phyloP scores from a whole-genome alignment of 2,888 invertebrate species.

The Clostera curtula region DNA sequence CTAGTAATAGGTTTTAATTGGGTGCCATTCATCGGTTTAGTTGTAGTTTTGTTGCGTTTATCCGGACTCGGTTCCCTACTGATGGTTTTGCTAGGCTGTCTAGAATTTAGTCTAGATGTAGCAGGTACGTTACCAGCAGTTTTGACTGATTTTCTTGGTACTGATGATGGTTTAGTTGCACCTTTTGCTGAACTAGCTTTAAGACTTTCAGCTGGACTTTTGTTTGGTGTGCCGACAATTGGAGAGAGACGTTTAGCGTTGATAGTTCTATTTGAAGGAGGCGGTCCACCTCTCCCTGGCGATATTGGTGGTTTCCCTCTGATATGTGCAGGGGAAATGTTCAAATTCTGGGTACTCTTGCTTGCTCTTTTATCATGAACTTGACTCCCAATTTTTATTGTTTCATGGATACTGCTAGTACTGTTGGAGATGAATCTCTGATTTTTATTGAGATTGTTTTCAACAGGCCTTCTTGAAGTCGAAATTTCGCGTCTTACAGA shows the following conservation, averaged over 20 bases:
- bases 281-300: slow-evolving; percentile 62
- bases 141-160: slow-evolving; percentile 44
- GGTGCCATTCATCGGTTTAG: slow-evolving; percentile 29
- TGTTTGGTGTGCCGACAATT: slow-evolving; percentile 67
- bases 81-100: slow-evolving; percentile 54
- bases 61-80: slow-evolving; percentile 63
- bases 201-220: slow-evolving; percentile 57
- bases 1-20: slow-evolving; percentile 40
- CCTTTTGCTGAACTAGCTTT: slow-evolving; percentile 51
- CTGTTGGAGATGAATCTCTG: slow-evolving; percentile 64
- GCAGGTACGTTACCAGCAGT: slow-evolving; percentile 52
- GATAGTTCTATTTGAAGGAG: slow-evolving; percentile 59
- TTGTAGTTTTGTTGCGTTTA: slow-evolving; percentile 41
- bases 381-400: slow-evolving; percentile 54
- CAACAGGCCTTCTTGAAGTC: slow-evolving; percentile 32
- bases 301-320: slow-evolving; percentile 67
- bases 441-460: slow-evolving; percentile 44
- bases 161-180: slow-evolving; percentile 39
- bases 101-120: slow-evolving; percentile 60
- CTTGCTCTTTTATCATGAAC: slow-evolving; percentile 55
- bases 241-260: slow-evolving; percentile 66
- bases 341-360: slow-evolving; percentile 60
- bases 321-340: slow-evolving; percentile 49
- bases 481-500: slow-evolving; percentile 27
- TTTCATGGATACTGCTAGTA: slow-evolving; percentile 66